Conservation (phyloP, 2,888 invertebrate species). For the Lepeophtheirus nordmannii region DNA sequence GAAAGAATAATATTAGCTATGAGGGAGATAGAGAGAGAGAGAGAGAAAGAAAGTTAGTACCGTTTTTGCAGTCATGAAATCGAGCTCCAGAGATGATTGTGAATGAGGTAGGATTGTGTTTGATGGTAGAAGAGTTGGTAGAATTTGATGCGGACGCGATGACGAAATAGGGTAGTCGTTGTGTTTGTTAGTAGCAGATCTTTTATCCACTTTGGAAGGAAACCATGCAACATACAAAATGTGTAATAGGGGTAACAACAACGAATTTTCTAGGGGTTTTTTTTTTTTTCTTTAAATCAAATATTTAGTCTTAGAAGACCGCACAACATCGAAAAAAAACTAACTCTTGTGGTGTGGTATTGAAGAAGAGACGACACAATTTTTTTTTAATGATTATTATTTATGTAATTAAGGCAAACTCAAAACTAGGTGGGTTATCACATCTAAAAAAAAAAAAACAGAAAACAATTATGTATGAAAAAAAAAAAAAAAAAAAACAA, state of each 20-base stretch:
- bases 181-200: not conserved
- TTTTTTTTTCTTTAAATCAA: not conserved
- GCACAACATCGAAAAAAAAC: too few species aligned
- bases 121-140: not conserved
- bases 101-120: not conserved
- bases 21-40: not conserved
- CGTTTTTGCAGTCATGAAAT: conserved; percentile 8
- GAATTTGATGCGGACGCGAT: too few species aligned
- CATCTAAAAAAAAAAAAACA: not conserved
- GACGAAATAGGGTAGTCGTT: too few species aligned
- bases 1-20: not conserved
- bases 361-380: too few species aligned
- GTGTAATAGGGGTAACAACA: not conserved
- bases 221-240: not conserved
- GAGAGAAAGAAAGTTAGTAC: not conserved
- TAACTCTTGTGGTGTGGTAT: too few species aligned
- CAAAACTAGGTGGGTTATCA: conserved; percentile 4
- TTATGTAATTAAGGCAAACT: not conserved
- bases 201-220: not conserved
- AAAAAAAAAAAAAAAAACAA: not conserved
- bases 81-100: not conserved
- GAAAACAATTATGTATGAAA: not conserved
- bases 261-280: not conserved
- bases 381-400: too few species aligned
- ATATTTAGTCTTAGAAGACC: too few species aligned